Evolutionary conservation across 1,140 invertebrate genomes (phyloP).

Genomic region (Caerostris darwini): DNA sequence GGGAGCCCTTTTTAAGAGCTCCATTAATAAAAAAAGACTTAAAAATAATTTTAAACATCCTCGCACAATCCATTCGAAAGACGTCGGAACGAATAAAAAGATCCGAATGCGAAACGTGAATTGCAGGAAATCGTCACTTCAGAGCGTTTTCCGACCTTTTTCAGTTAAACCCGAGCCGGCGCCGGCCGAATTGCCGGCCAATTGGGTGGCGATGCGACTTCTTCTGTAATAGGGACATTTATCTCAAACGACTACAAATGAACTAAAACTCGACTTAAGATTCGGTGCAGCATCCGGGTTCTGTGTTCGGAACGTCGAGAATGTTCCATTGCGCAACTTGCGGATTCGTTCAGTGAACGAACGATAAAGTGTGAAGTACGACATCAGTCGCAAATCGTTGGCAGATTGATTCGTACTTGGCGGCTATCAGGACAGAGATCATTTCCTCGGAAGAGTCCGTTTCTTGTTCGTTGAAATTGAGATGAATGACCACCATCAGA

Average conservation of each 20-base stretch:
- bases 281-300: conserved; percentile 21
- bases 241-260: neutral
- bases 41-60: no score
- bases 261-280: neutral
- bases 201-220: conserved; percentile 34
- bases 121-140: conserved; percentile 15
- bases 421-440: conserved; percentile 3
- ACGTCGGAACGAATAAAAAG: neutral
- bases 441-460: neutral
- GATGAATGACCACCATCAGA: neutral
- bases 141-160: neutral
- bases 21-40: no score
- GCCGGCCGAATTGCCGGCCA: conserved; percentile 28
- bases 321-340: conserved; percentile 30
- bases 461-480: neutral
- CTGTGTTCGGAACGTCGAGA: neutral
- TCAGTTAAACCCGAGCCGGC: neutral
- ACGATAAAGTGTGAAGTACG: neutral
- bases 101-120: neutral
- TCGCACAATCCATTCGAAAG: no score
- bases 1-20: no score
- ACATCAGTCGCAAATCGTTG: neutral
- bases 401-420: conserved; percentile 38
- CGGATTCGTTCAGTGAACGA: conserved; percentile 15
- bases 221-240: neutral